Base-by-base conservation (phyloP, 1,140 invertebrate genomes). In the Euwallacea similis region DNA sequence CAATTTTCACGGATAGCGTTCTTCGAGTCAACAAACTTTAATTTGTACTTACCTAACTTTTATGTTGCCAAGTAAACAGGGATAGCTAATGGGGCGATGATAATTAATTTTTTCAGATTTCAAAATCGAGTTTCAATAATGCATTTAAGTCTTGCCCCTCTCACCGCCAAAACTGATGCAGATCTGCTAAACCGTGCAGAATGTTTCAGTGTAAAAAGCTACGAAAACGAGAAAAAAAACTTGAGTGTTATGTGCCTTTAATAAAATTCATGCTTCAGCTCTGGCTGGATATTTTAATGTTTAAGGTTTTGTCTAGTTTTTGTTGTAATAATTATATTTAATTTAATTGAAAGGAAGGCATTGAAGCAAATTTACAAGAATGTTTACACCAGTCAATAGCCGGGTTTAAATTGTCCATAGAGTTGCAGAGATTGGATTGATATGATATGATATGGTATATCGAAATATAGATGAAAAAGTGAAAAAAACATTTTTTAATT, bases 41-140 rank as follows among this genome's bases (percentile, higher is more conserved):
- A 61, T 61, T 61, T 11, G 2, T 2, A 8, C 10, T 61, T 61
- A 42, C 59, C 42, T 16, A 61, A 61, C 59, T 41, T n/a, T 50
- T 10, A 43, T 13, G 15, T 58, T 61, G 42, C 33, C 59, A 43
- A 61, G 59, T 61, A 43, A 13, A 50, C 59, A 61, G 21, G 59
- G 42, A 43, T 61, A 61, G 6, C 42, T 61, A 61, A 61, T 42
- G n/a, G 59, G 21, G 59, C 59, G 42, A 41, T 11, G 59, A 61
- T 61, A 61, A 61, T 61, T 61, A 61, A 61, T 61, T 41, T 61
- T 61, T 61, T 61, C 33, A 43, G 11, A 61, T 61, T 61, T 61
- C 59, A 61, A 61, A 61, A 61, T 16, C 59, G 59, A 61, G 21
- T 33, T 61, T 42, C 59, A 43, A n/a, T 21, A 61, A 42, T 61